A percentile compares a stretch with the other conserved stretches of the same genome.
These are phyloP conservation scores for Alosa sapidissima DNA, from an alignment of 2,797 vertebrate genomes.

Conservation along the genomic window DNA sequence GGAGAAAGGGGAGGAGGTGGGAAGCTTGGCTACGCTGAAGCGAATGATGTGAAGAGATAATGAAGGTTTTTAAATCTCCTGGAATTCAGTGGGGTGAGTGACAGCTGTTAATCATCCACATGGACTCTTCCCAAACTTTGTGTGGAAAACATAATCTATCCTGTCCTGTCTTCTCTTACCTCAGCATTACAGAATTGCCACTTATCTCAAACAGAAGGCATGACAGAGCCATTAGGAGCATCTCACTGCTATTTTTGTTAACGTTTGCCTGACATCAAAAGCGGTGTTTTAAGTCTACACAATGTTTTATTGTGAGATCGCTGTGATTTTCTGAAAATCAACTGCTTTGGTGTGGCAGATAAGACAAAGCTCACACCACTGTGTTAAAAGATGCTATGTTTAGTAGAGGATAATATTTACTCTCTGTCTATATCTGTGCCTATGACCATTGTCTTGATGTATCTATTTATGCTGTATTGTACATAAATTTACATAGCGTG, in stretches of 20 bases:
- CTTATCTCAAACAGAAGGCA: neutral
- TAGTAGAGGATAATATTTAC: neutral
- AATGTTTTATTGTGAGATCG: constrained; percentile 30
- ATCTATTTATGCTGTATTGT: neutral
- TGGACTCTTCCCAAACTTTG: too few species aligned
- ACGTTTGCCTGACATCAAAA: constrained; percentile 34
- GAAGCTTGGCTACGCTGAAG: too few species aligned
- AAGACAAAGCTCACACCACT: neutral
- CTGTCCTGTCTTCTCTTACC: neutral
- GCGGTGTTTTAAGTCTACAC: constrained; percentile 26
- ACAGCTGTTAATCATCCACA: too few species aligned
- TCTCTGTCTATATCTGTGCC: neutral
- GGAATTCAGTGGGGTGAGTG: too few species aligned
- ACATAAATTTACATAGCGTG: neutral
- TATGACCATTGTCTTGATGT: neutral
- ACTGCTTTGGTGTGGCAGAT: constrained; percentile 24
- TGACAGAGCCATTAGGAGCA: constrained; percentile 32
- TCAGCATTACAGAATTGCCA: neutral
- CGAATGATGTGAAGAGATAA: too few species aligned
- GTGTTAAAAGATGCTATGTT: neutral
- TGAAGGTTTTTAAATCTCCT: too few species aligned
- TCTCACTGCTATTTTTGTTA: constrained; percentile 41
- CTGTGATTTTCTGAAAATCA: constrained; percentile 24
- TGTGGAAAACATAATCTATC: neutral
- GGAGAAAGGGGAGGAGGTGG: too few species aligned